Percentiles rank a stretch among this genome's conserved stretches.
These are phyloP conservation scores for Stomatorhinus walkeri DNA, from an alignment of 2,797 vertebrate genomes.

Conservation along the genomic window DNA sequence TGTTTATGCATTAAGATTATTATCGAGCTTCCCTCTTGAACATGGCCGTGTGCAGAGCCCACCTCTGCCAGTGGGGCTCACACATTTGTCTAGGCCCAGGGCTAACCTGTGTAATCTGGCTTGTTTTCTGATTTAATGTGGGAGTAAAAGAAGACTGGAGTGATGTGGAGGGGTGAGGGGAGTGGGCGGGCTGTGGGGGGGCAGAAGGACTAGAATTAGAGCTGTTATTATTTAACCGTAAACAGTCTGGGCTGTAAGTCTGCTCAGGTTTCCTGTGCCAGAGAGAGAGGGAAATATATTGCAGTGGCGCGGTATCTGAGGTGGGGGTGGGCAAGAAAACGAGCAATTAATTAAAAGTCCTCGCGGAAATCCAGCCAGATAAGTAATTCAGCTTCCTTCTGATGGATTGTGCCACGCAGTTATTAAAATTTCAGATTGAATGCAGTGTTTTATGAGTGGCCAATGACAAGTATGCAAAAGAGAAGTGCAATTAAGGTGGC, in stretches of 20 bases:
- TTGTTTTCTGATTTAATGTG: not conserved
- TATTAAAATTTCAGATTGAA: constrained; percentile 48
- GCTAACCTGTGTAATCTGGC: not conserved
- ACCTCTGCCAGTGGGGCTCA: not conserved
- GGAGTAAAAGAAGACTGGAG: not conserved
- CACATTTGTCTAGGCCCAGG: not conserved
- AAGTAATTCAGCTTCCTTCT: constrained; percentile 41
- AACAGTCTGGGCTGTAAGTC: not conserved
- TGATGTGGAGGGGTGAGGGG: not conserved
- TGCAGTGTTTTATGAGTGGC: constrained; percentile 37
- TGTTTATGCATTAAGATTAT: not conserved
- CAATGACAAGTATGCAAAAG: constrained; percentile 36
- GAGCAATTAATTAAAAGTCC: constrained; percentile 47
- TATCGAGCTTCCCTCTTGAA: not conserved
- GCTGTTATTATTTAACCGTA: not conserved
- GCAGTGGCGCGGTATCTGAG: not conserved
- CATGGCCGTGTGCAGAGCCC: not conserved
- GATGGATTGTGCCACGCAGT: constrained; percentile 39
- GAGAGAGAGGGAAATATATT: not conserved
- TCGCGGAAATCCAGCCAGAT: constrained; percentile 34
- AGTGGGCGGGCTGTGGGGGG: not conserved
- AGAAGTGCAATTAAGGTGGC: constrained; percentile 45
- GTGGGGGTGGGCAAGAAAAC: not conserved
- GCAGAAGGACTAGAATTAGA: not conserved
- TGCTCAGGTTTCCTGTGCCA: not conserved